These are phyloP conservation scores for Armadillidium nasatum DNA, from an alignment of 1,140 invertebrate species.

Conservation along the genomic window DNA sequence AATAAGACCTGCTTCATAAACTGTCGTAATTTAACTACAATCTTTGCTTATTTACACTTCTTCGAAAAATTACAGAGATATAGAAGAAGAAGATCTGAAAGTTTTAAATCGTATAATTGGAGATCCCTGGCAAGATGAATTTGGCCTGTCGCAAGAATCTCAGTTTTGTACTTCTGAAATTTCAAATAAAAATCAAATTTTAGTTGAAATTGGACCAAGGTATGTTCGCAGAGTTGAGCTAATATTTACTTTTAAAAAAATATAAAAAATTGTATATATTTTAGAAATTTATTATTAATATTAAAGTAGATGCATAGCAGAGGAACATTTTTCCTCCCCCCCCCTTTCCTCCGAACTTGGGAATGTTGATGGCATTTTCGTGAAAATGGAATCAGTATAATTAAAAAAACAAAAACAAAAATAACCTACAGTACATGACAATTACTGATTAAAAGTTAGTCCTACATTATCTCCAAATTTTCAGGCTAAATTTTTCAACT, in stretches of 20 bases:
- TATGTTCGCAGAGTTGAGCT: constrained; percentile 30
- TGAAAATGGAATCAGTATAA: no score
- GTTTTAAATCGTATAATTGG: constrained; percentile 48
- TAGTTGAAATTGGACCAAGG: constrained; percentile 54
- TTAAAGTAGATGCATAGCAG: no score
- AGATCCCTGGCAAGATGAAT: constrained; percentile 47
- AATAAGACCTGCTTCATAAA: no score
- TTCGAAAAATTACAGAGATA: neutral
- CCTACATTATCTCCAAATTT: constrained; percentile 41
- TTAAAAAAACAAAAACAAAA: no score
- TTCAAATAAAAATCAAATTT: constrained; percentile 28
- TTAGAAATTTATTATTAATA: no score
- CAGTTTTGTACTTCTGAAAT: neutral
- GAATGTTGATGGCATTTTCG: no score
- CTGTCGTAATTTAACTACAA: no score
- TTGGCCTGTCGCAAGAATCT: constrained; percentile 30
- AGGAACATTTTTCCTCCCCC: no score
- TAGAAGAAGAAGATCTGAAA: neutral
- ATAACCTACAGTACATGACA: no score
- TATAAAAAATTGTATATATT: no score
- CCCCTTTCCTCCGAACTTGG: no score
- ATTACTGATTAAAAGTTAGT: neutral
- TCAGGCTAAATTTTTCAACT: constrained; percentile 86
- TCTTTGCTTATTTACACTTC: neutral
- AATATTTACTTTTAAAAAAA: no score